These are phyloP conservation scores for Oopsacas minuta DNA, from an alignment of 37 sponge, comb jelly and placozoan genomes.

Conservation along the genomic window DNA sequence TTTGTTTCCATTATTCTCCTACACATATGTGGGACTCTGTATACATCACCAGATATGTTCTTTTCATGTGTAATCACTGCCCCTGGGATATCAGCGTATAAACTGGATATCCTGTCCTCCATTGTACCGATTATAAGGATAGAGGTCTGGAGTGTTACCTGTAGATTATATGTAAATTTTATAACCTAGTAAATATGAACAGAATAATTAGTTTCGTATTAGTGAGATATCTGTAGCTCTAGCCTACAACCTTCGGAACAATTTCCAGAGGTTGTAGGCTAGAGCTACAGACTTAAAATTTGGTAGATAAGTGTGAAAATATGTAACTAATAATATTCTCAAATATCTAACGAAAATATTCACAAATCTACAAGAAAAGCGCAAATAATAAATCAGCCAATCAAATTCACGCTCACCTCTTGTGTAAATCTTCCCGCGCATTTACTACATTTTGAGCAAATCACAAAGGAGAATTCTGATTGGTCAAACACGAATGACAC, in stretches of 20 bases:
- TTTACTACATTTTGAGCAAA: not conserved
- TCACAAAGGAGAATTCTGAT: not conserved
- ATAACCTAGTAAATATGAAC: too few relatives aligned
- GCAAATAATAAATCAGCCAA: too few relatives aligned
- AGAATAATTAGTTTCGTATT: too few relatives aligned
- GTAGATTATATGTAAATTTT: too few relatives aligned
- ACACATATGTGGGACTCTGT: not conserved
- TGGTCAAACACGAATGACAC: conserved; percentile 14
- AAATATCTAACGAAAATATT: too few relatives aligned
- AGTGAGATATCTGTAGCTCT: too few relatives aligned
- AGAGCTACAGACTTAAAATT: too few relatives aligned
- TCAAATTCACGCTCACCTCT: conserved; percentile 6
- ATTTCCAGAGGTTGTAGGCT: too few relatives aligned
- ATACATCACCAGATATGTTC: conserved; percentile 5
- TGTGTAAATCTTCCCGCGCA: not conserved
- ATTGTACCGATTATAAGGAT: not conserved
- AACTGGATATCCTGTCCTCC: not conserved
- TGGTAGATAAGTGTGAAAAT: too few relatives aligned
- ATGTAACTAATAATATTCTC: too few relatives aligned
- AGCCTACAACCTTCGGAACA: too few relatives aligned
- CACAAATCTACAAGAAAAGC: too few relatives aligned
- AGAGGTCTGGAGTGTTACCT: not conserved
- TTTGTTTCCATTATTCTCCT: not conserved
- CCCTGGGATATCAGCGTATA: not conserved
- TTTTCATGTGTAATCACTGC: not conserved